phyloP scores from a whole-genome alignment of 2,888 invertebrate species.

The Leucophenga montana region DNA sequence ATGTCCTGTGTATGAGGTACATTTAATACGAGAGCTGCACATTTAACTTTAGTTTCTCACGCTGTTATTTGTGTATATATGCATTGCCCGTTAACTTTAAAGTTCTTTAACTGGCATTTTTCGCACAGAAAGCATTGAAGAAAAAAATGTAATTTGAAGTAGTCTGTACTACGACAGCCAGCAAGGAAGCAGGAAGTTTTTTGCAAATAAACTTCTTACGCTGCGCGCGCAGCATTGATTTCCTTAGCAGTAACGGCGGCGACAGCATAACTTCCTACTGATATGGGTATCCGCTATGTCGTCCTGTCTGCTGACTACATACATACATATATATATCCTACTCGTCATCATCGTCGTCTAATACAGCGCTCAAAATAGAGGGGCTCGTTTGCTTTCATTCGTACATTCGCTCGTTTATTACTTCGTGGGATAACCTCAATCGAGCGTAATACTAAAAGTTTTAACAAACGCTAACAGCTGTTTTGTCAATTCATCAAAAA shows the following conservation, averaged over 20 bases:
- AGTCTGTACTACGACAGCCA: not conserved
- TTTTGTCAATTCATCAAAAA: too few relatives aligned
- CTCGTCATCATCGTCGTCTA: slow-evolving; percentile 15
- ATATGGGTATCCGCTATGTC: slow-evolving; percentile 45
- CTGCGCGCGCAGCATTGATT: slow-evolving; percentile 25
- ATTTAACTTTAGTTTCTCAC: slow-evolving; percentile 19
- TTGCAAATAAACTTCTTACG: not conserved
- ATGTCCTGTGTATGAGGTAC: not conserved
- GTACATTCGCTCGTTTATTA: not conserved
- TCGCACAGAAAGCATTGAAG: slow-evolving; percentile 5
- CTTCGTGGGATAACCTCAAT: too few relatives aligned
- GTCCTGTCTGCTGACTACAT: slow-evolving; percentile 46
- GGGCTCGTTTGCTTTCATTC: slow-evolving; percentile 47
- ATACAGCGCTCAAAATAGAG: slow-evolving; percentile 43
- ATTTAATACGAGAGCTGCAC: not conserved
- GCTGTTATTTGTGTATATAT: slow-evolving; percentile 6
- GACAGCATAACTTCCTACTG: slow-evolving; percentile 25
- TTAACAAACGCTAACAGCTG: too few relatives aligned
- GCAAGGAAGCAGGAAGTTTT: not conserved
- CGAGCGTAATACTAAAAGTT: too few relatives aligned
- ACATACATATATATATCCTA: not conserved
- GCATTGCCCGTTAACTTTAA: not conserved
- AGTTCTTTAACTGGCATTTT: not conserved
- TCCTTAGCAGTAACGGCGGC: slow-evolving; percentile 20
- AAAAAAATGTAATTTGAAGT: not conserved